phyloP scores from a whole-genome alignment of 2,113 vertebrate genomes.

The Rhea americana region DNA sequence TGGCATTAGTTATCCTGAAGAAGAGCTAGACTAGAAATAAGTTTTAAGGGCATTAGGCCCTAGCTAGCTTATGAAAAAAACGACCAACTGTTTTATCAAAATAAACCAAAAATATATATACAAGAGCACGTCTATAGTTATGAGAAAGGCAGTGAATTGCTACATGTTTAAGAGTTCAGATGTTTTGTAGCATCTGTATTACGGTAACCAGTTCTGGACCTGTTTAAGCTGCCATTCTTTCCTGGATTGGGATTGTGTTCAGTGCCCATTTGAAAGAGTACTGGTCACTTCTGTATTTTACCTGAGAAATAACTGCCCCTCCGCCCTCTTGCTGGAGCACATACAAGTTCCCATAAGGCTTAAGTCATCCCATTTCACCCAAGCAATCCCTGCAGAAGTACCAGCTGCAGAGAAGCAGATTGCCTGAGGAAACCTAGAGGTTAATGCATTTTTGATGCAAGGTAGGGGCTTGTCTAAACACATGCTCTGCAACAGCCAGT shows the following conservation, averaged over 20 bases:
- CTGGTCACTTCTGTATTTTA: neutral
- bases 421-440: neutral
- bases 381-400: neutral
- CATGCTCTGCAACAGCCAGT: neutral
- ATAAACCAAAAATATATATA: constrained; percentile 23
- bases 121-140: neutral
- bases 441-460: constrained; percentile 8
- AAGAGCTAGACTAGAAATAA: neutral
- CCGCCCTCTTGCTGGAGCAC: neutral
- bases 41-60: constrained; percentile 10
- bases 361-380: neutral
- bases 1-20: neutral
- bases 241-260: neutral
- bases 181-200: neutral
- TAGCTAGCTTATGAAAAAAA: constrained; percentile 52
- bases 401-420: neutral
- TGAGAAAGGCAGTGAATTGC: constrained; percentile 42
- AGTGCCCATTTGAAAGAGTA: neutral
- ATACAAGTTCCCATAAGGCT: neutral
- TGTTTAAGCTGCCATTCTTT: constrained; percentile 63
- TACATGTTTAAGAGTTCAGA: constrained; percentile 19
- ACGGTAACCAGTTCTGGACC: neutral
- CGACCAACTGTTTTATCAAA: neutral
- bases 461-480: neutral
- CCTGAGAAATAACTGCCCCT: constrained; percentile 29